Percentiles rank a stretch among this genome's conserved stretches.
phyloP scores from a whole-genome alignment of 2,888 invertebrate genomes.

The Drosophila mulleri region DNA sequence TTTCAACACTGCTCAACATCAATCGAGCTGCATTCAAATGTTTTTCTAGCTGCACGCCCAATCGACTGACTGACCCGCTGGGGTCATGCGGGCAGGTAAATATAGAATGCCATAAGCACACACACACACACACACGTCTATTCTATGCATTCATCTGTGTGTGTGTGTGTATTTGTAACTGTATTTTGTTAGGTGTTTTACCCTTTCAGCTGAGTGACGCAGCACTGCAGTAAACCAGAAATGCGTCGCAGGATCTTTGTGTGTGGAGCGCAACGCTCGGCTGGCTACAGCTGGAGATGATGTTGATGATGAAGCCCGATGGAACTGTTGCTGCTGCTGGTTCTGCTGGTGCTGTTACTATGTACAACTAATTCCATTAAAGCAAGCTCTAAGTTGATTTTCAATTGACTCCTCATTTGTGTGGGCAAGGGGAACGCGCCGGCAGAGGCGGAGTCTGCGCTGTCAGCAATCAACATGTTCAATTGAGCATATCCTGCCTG shows the following conservation, averaged over 20 bases:
- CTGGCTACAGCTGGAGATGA: constrained; percentile 31
- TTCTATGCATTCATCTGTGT: too few relatives aligned
- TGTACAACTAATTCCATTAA: constrained; percentile 80
- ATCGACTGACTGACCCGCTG: constrained; percentile 17
- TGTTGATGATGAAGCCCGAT: constrained; percentile 25
- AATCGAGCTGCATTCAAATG: constrained; percentile 72
- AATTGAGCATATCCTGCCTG: constrained; percentile 78
- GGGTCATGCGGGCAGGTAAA: constrained; percentile 21
- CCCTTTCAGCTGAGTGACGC: neutral
- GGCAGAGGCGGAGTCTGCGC: constrained; percentile 41
- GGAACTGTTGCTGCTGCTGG: constrained; percentile 8
- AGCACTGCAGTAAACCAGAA: constrained; percentile 20
- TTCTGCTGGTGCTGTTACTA: constrained; percentile 35
- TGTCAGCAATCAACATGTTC: constrained; percentile 81
- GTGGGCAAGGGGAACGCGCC: constrained; percentile 3
- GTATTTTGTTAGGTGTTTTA: constrained; percentile 1
- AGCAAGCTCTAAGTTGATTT: constrained; percentile 81
- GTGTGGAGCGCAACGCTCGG: constrained; percentile 26
- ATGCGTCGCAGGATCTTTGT: constrained; percentile 30
- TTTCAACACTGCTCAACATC: constrained; percentile 61
- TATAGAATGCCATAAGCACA: constrained; percentile 4
- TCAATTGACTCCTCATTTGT: constrained; percentile 81
- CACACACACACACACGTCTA: neutral
- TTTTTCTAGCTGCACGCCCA: constrained; percentile 49
- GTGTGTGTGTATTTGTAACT: neutral